These are phyloP conservation scores for Anagrus nilaparvatae DNA, from an alignment of 1,140 invertebrate genomes.

Conservation along the genomic window DNA sequence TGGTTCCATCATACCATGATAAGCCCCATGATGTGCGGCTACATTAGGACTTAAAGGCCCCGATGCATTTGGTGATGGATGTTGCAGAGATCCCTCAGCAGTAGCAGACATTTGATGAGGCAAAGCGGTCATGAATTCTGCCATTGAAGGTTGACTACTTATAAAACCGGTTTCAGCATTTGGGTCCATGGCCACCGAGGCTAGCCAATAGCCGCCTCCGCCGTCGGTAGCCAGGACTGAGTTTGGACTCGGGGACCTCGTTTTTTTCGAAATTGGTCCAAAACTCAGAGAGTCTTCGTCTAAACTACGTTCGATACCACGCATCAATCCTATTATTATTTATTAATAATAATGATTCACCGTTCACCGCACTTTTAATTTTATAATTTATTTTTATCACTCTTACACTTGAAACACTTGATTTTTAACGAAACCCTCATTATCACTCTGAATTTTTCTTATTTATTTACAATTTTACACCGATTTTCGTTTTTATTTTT, in stretches of 20 bases:
- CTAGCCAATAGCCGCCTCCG: conserved; percentile 45
- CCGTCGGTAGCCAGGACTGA: conserved; percentile 41
- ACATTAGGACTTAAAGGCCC: conserved; percentile 49
- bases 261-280: conserved; percentile 28
- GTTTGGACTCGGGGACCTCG: conserved; percentile 38
- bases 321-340: too few species aligned
- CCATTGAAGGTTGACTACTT: conserved; percentile 85
- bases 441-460: too few species aligned
- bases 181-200: conserved; percentile 40
- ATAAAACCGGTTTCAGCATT: conserved; percentile 77
- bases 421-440: too few species aligned
- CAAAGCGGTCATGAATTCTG: conserved; percentile 78
- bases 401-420: too few species aligned
- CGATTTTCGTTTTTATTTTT: too few species aligned
- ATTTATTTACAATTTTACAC: too few species aligned
- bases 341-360: too few species aligned
- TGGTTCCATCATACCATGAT: conserved; percentile 42
- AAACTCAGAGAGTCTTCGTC: too few species aligned
- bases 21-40: conserved; percentile 42
- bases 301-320: too few species aligned
- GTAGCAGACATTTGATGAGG: conserved; percentile 57
- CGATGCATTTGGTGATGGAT: conserved; percentile 40
- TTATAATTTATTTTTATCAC: too few species aligned
- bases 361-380: too few species aligned
- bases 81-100: conserved; percentile 35